Base-by-base conservation (phyloP, 2,113 vertebrate species). In the Corvus hawaiiensis region DNA sequence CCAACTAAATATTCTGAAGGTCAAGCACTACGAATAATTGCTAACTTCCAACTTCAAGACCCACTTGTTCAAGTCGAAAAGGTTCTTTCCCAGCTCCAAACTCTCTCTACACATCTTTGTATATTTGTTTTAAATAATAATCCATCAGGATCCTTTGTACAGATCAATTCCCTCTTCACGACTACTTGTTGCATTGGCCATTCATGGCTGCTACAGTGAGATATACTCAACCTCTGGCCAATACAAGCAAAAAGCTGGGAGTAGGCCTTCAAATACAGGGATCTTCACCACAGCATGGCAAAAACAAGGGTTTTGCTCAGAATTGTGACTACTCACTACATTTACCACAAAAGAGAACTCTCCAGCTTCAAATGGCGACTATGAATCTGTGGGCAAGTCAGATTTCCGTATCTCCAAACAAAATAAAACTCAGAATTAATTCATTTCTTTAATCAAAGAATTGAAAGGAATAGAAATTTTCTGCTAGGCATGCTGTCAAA, bases 391-490 rank as follows among this genome's bases (percentile, higher is more conserved):
- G 44, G 44, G 35, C 95, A 26, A 91, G 84, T 58, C 76, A 91
- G 91, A 87, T 58, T 51, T 85, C 85, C 32, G 15, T 55, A 77
- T 73, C 85, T 84, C 77, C 82, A 96, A 95, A 94, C 61, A 96
- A 96, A 96, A 95, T 81, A 96, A 93, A 96, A 77, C 69, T 78
- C 74, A 35, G 69, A 87, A 95, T 92, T 93, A 93, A 94, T 92
- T 71, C 37, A 89, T 92, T 94, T 96, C 52, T 96, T 93, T 94
- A 97, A 95, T 97, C 72, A 95, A 97, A 77, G 32, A 96, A 92
- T 83, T 92, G 49, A 95, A 94, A 84, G 66, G 64, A 89, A 90
- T 85, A 0, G 0, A 96, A 64, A 76, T 55, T 94, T 96, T 83
- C 68, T 87, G 63, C 51, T 18, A 94, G 81, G 66, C 81, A 64